Evolutionary conservation across 2,797 vertebrate species (phyloP), one percentile per base, ranked within the genome.

Genomic region (Enteromius argenteus): DNA sequence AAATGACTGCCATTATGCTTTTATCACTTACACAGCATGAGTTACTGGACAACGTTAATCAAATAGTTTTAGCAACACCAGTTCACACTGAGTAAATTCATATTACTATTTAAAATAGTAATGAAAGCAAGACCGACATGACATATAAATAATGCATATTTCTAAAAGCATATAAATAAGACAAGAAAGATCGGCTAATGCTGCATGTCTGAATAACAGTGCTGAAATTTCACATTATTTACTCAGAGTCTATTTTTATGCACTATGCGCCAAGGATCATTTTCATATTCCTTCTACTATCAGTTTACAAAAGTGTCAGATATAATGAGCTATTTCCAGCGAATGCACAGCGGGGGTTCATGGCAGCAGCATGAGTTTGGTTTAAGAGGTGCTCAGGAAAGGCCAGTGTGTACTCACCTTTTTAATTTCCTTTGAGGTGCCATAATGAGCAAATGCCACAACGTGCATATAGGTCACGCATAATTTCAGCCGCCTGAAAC

Each of bases 401-500:
- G 60, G 60, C 44, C n/a, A 39, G 32, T 56, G 30, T 44, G 46
- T 76, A 60, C 58, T 77, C 74, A 77, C 64, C 37, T 84, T 77
- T 58, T 51, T 84, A 56, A 84, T 84, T 83, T 77, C 51, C 49
- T 69, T 75, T 58, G 73, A 53, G 49, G 35, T 68, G 62, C 23
- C 17, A 27, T 69, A 83, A 68, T 83, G 67, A 32, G 27, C 74
- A 56, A 87, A 83, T 76, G 87, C 37, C 44, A 9, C 15, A 66
- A 73, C 88, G 53, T 42, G 1, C 84, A 85, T 39, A 64, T 83
- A 64, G 77, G 83, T 72, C 60, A 80, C 44, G 69, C 82, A 77
- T 84, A 77, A 84, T 84, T 84, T 77, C 73, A 67, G 62, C 11
- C 68, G 23, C 15, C 51, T 32, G 17, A 76, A 75, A 69, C 30